These are phyloP conservation scores for Metellina segmentata DNA, from an alignment of 2,888 invertebrate genomes.

Conservation along the genomic window DNA sequence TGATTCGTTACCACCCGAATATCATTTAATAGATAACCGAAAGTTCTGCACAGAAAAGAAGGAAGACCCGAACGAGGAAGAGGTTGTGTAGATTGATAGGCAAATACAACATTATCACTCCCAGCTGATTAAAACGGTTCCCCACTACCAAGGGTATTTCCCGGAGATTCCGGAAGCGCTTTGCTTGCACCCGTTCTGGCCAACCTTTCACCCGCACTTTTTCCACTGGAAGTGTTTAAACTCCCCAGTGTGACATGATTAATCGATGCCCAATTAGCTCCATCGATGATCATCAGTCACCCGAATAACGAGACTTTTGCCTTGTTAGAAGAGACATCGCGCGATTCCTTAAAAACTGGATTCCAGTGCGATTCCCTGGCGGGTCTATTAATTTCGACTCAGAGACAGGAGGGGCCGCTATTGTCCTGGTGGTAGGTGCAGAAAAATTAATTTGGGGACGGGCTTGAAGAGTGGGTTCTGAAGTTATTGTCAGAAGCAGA, in stretches of 20 bases:
- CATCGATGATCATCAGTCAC: conserved; percentile 48
- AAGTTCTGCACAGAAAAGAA: too few species aligned
- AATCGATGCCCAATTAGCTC: conserved; percentile 42
- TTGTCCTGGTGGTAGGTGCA: not conserved
- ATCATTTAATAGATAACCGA: too few species aligned
- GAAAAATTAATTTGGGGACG: not conserved
- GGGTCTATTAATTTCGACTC: conserved; percentile 12
- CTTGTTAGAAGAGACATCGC: conserved; percentile 24
- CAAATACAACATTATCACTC: not conserved
- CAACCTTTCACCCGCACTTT: not conserved
- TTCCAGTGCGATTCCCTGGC: not conserved
- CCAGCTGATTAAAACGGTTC: not conserved
- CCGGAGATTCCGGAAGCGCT: not conserved
- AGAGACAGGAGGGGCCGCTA: not conserved
- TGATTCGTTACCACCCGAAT: too few species aligned
- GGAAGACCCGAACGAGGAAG: not conserved
- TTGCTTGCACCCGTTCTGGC: not conserved
- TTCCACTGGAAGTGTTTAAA: not conserved
- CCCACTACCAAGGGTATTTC: not conserved
- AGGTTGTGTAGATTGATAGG: not conserved
- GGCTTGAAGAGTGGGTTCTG: not conserved
- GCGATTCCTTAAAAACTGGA: conserved; percentile 35
- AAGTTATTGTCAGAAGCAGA: not conserved
- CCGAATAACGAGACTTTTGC: conserved; percentile 5
- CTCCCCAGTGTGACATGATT: conserved; percentile 28